Conservation (phyloP, 2,113 vertebrate genomes). For the Aptenodytes forsteri region DNA sequence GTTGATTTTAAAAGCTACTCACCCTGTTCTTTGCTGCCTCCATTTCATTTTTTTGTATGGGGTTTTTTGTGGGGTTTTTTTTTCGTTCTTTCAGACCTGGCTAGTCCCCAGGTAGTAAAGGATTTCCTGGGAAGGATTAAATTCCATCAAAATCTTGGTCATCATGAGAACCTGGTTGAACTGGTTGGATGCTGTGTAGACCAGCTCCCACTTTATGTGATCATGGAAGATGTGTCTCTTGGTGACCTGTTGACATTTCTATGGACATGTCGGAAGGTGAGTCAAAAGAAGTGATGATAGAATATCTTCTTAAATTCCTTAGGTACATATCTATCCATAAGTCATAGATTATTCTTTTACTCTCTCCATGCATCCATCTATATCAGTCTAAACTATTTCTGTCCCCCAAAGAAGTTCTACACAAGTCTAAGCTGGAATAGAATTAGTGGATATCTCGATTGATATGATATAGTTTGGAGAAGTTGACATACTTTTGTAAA, state of each 20-base stretch:
- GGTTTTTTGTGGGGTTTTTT: background rate
- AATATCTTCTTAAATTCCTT: background rate
- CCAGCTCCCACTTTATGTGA: slow-evolving; percentile 69
- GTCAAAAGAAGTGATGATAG: background rate
- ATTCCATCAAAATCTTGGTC: slow-evolving; percentile 71
- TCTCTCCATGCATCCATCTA: background rate
- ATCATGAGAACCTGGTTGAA: slow-evolving; percentile 70
- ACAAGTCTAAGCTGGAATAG: background rate
- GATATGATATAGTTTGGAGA: background rate
- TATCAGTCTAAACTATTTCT: background rate
- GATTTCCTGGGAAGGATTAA: slow-evolving; percentile 74
- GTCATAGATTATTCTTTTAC: background rate
- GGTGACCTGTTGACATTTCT: slow-evolving; percentile 77
- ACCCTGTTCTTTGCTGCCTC: background rate
- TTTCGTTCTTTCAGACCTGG: slow-evolving; percentile 47
- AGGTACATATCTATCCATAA: background rate
- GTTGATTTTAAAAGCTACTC: background rate
- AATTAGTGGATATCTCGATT: background rate
- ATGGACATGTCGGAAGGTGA: slow-evolving; percentile 78
- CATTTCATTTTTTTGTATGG: background rate
- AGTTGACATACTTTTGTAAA: background rate
- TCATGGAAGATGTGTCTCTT: slow-evolving; percentile 68
- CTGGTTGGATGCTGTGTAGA: slow-evolving; percentile 75
- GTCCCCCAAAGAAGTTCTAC: background rate
- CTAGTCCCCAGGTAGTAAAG: slow-evolving; percentile 42